Base-by-base conservation (phyloP, 92 coral and sea anemone species). In the Umimayanthus chanpuru region DNA sequence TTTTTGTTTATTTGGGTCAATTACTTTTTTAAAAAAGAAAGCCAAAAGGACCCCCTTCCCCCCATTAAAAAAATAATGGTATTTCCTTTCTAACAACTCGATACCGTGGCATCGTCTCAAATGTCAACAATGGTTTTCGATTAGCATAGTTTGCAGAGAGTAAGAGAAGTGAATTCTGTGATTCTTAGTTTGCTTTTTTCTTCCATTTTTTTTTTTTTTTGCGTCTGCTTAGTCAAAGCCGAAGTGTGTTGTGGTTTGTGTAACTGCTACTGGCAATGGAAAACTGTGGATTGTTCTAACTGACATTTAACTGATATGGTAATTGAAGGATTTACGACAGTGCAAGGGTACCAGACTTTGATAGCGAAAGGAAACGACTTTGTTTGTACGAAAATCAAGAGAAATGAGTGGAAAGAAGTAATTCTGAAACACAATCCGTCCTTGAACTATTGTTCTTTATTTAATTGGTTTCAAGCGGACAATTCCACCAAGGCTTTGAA, bases 261-360 rank as follows among this genome's bases (percentile, higher is more conserved):
- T 36, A 18, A 76, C 29, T 76, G 80, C 43, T 76, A 76, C 5
- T 30, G 56, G n/a, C 80, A 29, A 20, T 77, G 81, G 81, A 43
- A 77, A 11, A 77, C n/a, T 77, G 81, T 77, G 81, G 81, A 77
- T 77, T 77, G 81, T 77, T 77, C 81, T 7, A 77, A 77, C 81
- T 38, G 25, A 44, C 81, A 77, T 41, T 77, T 77, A 29, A 77
- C 64, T 3, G 81, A 77, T 77, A 40, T 38, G 11, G 81, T 77
- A 3, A 29, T 77, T 77, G 81, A 77, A 77, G 25, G 81, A 77
- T 77, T 77, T 77, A 8, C 81, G 81, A 53, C 81, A 38, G 80
- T 76, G 80, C 61, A 32, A 77, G 81, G 76, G 81, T 77, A 77
- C 81, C 14, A 77, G 61, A 77, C 32, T 77, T 77, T 77, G 25